Conservation (phyloP, 2,113 vertebrate species). For the Labrus mixtus region DNA sequence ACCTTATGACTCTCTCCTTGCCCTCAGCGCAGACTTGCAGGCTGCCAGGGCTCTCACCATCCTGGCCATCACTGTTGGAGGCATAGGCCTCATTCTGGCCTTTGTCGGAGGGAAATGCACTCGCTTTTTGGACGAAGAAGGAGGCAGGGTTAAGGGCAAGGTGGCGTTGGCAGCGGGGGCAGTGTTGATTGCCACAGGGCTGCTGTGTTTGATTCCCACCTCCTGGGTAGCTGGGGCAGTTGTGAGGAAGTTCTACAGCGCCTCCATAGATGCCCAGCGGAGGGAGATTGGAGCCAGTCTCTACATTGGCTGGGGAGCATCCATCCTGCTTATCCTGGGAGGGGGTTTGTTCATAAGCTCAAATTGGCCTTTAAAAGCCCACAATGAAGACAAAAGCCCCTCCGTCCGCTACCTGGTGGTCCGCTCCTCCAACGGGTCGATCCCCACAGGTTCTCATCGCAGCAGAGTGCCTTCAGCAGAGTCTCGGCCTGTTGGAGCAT, state of each 20-base stretch:
- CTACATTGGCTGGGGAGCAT: conserved; percentile 91
- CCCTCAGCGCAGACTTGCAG: conserved; percentile 87
- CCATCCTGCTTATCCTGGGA: conserved; percentile 86
- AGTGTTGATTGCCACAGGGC: conserved; percentile 81
- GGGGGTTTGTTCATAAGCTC: conserved; percentile 90
- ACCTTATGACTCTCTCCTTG: conserved; percentile 89
- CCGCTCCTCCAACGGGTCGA: conserved; percentile 72
- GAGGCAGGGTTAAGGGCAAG: conserved; percentile 79
- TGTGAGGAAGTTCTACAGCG: conserved; percentile 90
- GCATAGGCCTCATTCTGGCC: conserved; percentile 85
- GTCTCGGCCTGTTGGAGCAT: conserved; percentile 30
- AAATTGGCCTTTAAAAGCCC: conserved; percentile 72
- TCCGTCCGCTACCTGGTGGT: conserved; percentile 87
- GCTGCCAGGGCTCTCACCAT: conserved; percentile 88
- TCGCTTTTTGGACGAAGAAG: conserved; percentile 88
- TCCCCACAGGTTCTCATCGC: conserved; percentile 23
- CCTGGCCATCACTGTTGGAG: conserved; percentile 82
- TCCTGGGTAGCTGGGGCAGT: conserved; percentile 88
- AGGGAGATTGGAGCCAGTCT: conserved; percentile 89
- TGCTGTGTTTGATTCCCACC: conserved; percentile 88
- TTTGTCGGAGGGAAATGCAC: conserved; percentile 93
- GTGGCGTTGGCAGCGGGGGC: conserved; percentile 84
- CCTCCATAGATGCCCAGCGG: conserved; percentile 83
- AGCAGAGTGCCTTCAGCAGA: conserved; percentile 32
- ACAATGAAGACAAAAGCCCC: conserved; percentile 80